A percentile compares a stretch with the other conserved stretches of the same genome.
These are phyloP conservation scores for Parazoanthus atlanticus DNA, from an alignment of 92 coral and sea anemone genomes.

Conservation along the genomic window DNA sequence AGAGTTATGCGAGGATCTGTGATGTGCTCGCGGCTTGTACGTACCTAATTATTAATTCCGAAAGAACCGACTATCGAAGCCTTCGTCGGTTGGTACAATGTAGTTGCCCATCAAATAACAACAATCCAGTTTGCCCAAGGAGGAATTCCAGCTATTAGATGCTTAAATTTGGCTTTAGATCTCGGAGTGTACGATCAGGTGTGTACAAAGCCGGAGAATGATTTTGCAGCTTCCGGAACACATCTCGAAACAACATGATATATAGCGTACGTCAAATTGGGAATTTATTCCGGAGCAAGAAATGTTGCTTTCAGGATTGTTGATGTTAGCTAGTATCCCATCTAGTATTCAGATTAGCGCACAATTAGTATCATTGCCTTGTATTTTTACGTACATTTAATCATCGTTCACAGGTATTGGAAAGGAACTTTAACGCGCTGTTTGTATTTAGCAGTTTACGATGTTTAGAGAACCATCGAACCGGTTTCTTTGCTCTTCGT, in stretches of 20 bases:
- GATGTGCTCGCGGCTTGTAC: slow-evolving; percentile 45
- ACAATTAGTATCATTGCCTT: slow-evolving; percentile 11
- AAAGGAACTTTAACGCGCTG: neutral
- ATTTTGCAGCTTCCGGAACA: slow-evolving; percentile 40
- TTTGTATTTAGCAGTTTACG: slow-evolving; percentile 21
- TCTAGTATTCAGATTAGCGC: slow-evolving; percentile 41
- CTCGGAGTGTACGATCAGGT: slow-evolving; percentile 17
- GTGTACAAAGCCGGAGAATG: slow-evolving; percentile 30
- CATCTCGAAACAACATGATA: slow-evolving; percentile 5
- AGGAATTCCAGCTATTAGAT: neutral
- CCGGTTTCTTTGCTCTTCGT: neutral
- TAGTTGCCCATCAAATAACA: slow-evolving; percentile 18
- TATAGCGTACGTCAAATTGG: slow-evolving; percentile 54
- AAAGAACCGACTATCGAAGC: slow-evolving; percentile 62
- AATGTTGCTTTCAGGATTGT: slow-evolving; percentile 47
- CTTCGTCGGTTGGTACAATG: slow-evolving; percentile 66
- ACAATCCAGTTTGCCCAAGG: neutral
- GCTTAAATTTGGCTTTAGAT: neutral
- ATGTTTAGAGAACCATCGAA: neutral
- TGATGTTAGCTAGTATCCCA: slow-evolving; percentile 51
- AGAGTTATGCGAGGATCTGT: slow-evolving; percentile 10
- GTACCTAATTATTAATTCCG: slow-evolving; percentile 74
- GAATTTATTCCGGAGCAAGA: slow-evolving; percentile 52
- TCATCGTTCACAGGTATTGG: neutral
- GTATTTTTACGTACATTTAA: slow-evolving; percentile 1